These are phyloP conservation scores for Eurystomus glaucurus DNA, from an alignment of 2,797 vertebrate species.

Conservation along the genomic window DNA sequence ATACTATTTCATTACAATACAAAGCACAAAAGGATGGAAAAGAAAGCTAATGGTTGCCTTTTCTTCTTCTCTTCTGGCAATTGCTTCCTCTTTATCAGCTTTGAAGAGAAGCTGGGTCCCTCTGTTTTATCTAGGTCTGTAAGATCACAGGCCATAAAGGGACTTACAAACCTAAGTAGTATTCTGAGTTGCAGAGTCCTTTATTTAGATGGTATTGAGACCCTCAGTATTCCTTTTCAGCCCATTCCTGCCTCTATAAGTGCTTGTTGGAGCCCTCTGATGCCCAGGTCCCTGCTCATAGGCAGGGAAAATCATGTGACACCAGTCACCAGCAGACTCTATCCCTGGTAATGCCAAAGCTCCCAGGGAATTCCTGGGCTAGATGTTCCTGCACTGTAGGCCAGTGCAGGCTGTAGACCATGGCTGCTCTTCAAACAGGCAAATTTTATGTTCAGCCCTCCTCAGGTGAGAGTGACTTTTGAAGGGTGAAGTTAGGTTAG, in stretches of 20 bases:
- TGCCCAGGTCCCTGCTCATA: neutral
- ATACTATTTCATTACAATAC: constrained; percentile 72
- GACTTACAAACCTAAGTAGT: neutral
- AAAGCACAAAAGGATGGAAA: constrained; percentile 46
- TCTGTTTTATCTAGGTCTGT: neutral
- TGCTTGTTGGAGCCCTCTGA: neutral
- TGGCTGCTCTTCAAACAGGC: neutral
- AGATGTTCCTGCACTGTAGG: neutral
- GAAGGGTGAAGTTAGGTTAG: neutral
- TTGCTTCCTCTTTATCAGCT: neutral
- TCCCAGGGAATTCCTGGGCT: neutral
- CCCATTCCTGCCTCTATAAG: neutral
- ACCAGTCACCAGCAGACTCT: neutral
- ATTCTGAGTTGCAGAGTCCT: neutral
- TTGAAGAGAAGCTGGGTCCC: neutral
- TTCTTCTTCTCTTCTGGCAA: neutral
- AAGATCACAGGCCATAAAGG: neutral
- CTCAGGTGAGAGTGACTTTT: neutral
- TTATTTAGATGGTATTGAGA: neutral
- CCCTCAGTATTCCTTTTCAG: neutral
- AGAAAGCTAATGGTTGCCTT: neutral
- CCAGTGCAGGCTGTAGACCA: neutral
- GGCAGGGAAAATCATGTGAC: neutral
- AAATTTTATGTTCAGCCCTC: neutral
- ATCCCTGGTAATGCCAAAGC: neutral